Base-by-base conservation (phyloP, 2,113 vertebrate genomes). In the Cyanistes caeruleus region DNA sequence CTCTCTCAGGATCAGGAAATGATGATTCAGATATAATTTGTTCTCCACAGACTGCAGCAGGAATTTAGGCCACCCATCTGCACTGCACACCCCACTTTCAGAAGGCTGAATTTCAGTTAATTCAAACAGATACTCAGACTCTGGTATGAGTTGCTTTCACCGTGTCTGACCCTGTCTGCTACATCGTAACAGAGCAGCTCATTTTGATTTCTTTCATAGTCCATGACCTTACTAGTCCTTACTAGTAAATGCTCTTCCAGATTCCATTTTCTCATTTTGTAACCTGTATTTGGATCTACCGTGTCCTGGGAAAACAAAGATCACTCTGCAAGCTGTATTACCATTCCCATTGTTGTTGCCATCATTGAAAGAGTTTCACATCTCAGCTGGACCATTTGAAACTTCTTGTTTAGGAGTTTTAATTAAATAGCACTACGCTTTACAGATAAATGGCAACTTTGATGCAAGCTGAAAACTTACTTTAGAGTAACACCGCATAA, bases 161-260 rank as follows among this genome's bases (percentile, higher is more conserved):
- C 30, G n/a, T 3, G 0, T 27, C 53, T 63, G 39, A 39, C 31
- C 22, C 55, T 43, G 20, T 52, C 31, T 49, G 27, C 13, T 30
- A 6, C 9, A 41, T 31, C 0, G 0, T 35, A 56, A 41, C 15
- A 58, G 9, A 52, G 44, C 69, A 89, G 5, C 8, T 63, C 0
- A 2, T 60, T 79, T 83, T 52, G 1, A 55, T 68, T 93, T 90
- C 27, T 60, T 76, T 60, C 44, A 10, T 22, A 59, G 27, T 16
- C 53, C 60, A 8, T 73, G 27, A 63, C 16, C 2, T 44, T 39
- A 37, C 17, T 31, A 28, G n/a, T n/a, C 7, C 14, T 35, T 33
- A 55, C 49, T 55, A 63, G 33, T 13, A 76, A 39, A 27, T 31
- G 11, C 10, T 65, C 41, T 64, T 64, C 35, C n/a, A 83, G 5